phyloP scores from a whole-genome alignment of 1,140 invertebrate genomes.

The Charaxes varanes region DNA sequence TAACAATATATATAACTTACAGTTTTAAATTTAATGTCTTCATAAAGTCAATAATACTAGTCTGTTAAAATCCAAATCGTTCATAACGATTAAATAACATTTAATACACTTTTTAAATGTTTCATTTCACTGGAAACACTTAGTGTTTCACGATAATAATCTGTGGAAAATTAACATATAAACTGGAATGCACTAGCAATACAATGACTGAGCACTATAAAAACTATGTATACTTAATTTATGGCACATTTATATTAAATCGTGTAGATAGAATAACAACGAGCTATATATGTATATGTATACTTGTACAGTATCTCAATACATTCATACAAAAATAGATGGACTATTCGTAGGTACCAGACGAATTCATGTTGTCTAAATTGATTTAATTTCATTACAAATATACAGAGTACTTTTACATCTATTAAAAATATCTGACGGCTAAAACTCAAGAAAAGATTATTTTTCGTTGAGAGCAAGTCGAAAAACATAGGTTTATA shows the following conservation, averaged over 20 bases:
- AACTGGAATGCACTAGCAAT: constrained; percentile 37
- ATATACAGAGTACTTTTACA: too few species aligned
- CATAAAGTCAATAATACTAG: constrained; percentile 1
- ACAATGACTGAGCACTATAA: constrained; percentile 25
- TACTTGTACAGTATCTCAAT: constrained; percentile 18
- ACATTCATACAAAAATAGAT: constrained; percentile 55
- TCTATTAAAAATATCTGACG: too few species aligned
- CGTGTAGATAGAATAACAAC: constrained; percentile 1
- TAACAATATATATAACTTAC: constrained; percentile 3
- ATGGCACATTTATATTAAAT: constrained; percentile 29
- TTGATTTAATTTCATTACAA: too few species aligned
- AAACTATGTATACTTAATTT: constrained; percentile 29
- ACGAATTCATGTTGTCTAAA: too few species aligned
- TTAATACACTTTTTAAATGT: too few species aligned
- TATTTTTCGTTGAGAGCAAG: too few species aligned
- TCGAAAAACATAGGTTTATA: too few species aligned
- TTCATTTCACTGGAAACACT: constrained; percentile 12
- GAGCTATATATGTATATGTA: constrained; percentile 12
- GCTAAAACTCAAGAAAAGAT: constrained; percentile 11
- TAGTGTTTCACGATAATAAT: constrained; percentile 5
- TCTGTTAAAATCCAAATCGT: constrained; percentile 28
- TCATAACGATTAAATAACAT: constrained; percentile 33
- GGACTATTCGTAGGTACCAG: too few species aligned
- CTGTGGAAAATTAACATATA: constrained; percentile 1
- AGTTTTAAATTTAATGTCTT: too few species aligned